Percentiles rank a stretch among this genome's conserved stretches.
These are phyloP conservation scores for Mylabris sibirica DNA, from an alignment of 2,888 invertebrate species.

Conservation along the genomic window DNA sequence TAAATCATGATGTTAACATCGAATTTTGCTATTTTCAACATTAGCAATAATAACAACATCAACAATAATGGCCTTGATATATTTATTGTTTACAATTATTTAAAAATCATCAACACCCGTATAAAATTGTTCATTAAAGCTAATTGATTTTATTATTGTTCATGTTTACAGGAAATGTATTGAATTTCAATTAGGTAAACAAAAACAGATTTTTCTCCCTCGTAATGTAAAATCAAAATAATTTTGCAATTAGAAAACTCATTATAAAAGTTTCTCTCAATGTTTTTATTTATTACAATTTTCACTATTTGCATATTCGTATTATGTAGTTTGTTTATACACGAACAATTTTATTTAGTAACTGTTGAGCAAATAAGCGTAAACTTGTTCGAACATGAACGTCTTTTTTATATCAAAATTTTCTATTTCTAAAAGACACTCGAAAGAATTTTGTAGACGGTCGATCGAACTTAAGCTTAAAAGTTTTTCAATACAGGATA, in stretches of 20 bases:
- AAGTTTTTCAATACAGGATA: no score
- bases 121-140: not conserved
- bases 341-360: not conserved
- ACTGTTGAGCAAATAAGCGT: not conserved
- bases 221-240: no score
- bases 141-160: constrained; percentile 2
- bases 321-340: no score
- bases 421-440: no score
- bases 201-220: not conserved
- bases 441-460: no score
- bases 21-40: not conserved
- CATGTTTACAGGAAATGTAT: constrained; percentile 1
- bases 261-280: not conserved
- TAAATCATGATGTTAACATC: not conserved
- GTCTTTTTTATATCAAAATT: no score
- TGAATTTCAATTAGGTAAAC: not conserved
- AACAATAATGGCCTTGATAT: not conserved
- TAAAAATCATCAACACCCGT: not conserved
- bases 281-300: not conserved
- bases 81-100: constrained; percentile 4
- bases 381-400: no score
- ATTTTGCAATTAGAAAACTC: not conserved
- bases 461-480: no score
- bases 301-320: no score
- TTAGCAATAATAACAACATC: not conserved